These are phyloP conservation scores for Adoxophyes honmai DNA, from an alignment of 1,140 invertebrate species.

Conservation along the genomic window DNA sequence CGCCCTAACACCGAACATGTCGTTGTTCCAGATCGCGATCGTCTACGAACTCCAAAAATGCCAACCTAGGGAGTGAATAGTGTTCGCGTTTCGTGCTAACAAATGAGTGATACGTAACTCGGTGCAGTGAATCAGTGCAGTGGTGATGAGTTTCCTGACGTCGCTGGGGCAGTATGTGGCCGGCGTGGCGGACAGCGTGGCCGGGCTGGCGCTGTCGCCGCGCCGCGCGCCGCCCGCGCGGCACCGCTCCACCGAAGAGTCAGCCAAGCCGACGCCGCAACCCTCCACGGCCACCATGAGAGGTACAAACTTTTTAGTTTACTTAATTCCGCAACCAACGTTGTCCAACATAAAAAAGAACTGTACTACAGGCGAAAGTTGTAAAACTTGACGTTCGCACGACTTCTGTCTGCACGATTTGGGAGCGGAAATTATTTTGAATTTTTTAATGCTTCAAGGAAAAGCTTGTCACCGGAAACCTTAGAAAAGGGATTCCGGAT, in stretches of 20 bases:
- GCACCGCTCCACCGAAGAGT: constrained; percentile 78
- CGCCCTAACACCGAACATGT: too few species aligned
- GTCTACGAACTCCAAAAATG: background rate
- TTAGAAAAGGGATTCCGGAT: too few species aligned
- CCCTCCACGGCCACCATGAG: constrained; percentile 64
- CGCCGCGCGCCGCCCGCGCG: constrained; percentile 85
- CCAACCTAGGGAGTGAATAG: background rate
- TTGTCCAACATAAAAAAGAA: too few species aligned
- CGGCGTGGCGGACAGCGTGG: constrained; percentile 84
- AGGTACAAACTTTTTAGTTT: too few species aligned
- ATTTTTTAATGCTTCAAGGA: too few species aligned
- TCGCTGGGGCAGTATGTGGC: constrained; percentile 88
- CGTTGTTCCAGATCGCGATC: constrained; percentile 1
- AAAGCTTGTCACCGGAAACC: too few species aligned
- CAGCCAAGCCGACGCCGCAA: constrained; percentile 53
- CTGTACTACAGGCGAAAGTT: too few species aligned
- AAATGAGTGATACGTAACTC: constrained; percentile 7
- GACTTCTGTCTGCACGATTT: too few species aligned
- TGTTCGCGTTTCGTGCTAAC: background rate
- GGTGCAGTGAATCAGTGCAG: constrained; percentile 19
- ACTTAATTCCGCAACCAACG: too few species aligned
- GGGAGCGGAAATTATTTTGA: too few species aligned
- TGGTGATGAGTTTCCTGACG: constrained; percentile 89
- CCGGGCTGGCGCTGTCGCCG: constrained; percentile 85
- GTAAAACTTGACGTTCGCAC: too few species aligned